phyloP scores from a whole-genome alignment of 2,797 vertebrate genomes.

The Bradypodion pumilum region DNA sequence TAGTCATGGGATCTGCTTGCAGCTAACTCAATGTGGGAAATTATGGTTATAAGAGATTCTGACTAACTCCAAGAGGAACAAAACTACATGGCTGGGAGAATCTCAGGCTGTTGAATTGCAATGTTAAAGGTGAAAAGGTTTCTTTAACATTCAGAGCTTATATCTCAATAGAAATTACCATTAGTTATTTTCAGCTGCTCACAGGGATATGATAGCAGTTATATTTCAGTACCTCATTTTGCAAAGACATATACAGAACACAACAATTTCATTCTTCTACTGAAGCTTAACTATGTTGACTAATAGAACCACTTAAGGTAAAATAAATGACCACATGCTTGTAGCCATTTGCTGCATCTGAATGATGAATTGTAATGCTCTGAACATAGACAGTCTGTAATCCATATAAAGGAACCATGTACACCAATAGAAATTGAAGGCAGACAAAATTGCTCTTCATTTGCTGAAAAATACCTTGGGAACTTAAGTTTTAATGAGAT shows the following conservation, averaged over 20 bases:
- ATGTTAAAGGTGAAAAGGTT: not conserved
- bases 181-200: not conserved
- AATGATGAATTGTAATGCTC: constrained; percentile 55
- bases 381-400: constrained; percentile 41
- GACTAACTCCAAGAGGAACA: not conserved
- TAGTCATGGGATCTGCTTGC: no score
- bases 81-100: not conserved
- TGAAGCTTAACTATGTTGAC: constrained; percentile 29
- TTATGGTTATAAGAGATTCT: no score
- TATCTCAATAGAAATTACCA: not conserved
- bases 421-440: constrained; percentile 51
- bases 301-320: constrained; percentile 48
- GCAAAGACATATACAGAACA: not conserved
- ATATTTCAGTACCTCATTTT: constrained; percentile 29
- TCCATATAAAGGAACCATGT: constrained; percentile 38
- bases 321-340: constrained; percentile 37
- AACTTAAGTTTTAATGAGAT: constrained; percentile 38
- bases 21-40: not conserved
- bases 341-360: constrained; percentile 42
- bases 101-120: not conserved
- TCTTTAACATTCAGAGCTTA: not conserved
- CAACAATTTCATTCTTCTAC: constrained; percentile 22
- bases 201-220: constrained; percentile 8
- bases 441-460: constrained; percentile 31
- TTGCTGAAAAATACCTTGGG: constrained; percentile 39